Conservation (phyloP, 2,797 vertebrate species). For the Hafferia zeledoni region DNA sequence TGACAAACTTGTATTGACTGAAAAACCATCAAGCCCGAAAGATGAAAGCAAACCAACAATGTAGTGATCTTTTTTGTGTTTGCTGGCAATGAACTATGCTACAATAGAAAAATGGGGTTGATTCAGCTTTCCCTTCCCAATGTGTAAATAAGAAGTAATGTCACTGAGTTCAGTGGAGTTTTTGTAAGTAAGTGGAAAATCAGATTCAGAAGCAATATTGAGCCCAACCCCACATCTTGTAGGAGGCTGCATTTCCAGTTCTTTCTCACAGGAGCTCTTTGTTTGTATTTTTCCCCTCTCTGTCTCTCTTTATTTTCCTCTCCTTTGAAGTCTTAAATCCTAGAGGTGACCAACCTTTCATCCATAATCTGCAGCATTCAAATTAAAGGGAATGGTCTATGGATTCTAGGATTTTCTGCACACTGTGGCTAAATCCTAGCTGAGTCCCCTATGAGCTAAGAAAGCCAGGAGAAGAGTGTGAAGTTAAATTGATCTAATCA, state of each 20-base stretch:
- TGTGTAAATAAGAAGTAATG: background rate
- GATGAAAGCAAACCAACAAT: background rate
- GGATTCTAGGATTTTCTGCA: slow-evolving; percentile 83
- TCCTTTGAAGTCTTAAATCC: slow-evolving; percentile 81
- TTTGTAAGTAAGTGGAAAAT: background rate
- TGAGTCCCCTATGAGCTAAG: slow-evolving; percentile 73
- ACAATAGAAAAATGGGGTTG: background rate
- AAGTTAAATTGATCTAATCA: slow-evolving; percentile 80
- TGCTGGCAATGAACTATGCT: background rate
- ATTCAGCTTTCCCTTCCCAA: background rate
- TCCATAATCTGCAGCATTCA: slow-evolving; percentile 82
- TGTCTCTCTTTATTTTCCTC: slow-evolving; percentile 74
- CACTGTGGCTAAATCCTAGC: slow-evolving; percentile 77
- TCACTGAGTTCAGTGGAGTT: background rate
- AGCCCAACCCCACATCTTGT: background rate
- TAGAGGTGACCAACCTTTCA: slow-evolving; percentile 84
- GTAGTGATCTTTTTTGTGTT: background rate
- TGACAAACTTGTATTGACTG: background rate
- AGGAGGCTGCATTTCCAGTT: slow-evolving; percentile 15
- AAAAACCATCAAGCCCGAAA: slow-evolving; percentile 5
- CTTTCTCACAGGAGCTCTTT: slow-evolving; percentile 65
- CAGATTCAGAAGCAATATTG: background rate
- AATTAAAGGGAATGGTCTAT: slow-evolving; percentile 81
- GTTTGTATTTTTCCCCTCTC: slow-evolving; percentile 76
- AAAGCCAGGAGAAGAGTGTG: slow-evolving; percentile 71